These are phyloP conservation scores for Meles meles DNA, from an alignment of 2,113 vertebrate species.

Conservation along the genomic window DNA sequence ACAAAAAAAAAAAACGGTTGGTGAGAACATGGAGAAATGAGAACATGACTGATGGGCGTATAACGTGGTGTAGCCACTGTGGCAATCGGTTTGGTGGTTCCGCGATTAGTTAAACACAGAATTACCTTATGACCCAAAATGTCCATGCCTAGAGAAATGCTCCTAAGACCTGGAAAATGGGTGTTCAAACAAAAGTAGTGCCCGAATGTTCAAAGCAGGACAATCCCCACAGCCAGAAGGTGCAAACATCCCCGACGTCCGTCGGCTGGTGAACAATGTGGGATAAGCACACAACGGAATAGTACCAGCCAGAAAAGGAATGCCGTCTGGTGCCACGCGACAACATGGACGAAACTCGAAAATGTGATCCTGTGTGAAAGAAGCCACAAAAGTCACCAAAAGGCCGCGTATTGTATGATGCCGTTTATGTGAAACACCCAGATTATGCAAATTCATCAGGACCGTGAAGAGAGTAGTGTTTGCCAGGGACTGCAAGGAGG, in stretches of 20 bases:
- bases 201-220: not conserved
- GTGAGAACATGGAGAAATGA: not conserved
- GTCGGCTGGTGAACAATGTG: not conserved
- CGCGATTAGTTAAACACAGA: not conserved
- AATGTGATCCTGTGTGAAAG: not conserved
- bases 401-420: not conserved
- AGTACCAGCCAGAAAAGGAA: not conserved
- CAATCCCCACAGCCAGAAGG: not conserved
- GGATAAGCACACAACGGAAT: fast-evolving
- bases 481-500: not conserved
- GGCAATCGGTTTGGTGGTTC: not conserved
- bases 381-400: not conserved
- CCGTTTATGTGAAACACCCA: not conserved
- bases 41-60: not conserved
- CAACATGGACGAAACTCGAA: not conserved
- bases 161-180: not conserved
- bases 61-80: not conserved
- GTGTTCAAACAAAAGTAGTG: not conserved
- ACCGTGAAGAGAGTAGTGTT: not conserved
- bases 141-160: not conserved
- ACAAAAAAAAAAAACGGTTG: not conserved
- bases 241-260: not conserved
- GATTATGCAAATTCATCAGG: not conserved
- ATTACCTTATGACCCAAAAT: not conserved
- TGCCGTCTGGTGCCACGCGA: not conserved